These are phyloP conservation scores for Nebria brevicollis DNA, from an alignment of 2,888 invertebrate genomes.

Conservation along the genomic window DNA sequence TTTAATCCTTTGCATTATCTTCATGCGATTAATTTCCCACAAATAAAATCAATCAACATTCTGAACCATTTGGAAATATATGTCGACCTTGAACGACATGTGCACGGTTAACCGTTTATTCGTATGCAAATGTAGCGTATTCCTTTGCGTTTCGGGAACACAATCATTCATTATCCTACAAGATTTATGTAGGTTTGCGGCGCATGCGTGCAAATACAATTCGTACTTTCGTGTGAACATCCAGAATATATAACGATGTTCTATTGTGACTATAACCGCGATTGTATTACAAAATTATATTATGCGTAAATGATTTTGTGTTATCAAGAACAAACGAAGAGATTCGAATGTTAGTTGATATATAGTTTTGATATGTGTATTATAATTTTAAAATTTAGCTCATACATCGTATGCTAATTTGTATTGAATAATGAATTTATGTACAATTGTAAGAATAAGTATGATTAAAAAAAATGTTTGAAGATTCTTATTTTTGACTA, in stretches of 20 bases:
- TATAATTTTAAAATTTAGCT: too few relatives aligned
- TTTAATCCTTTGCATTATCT: neutral
- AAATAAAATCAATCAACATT: too few relatives aligned
- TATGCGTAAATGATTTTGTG: neutral
- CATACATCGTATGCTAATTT: too few relatives aligned
- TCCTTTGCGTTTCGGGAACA: neutral
- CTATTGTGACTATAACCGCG: neutral
- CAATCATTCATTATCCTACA: neutral
- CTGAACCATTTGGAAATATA: neutral
- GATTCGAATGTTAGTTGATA: neutral
- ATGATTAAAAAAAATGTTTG: too few relatives aligned
- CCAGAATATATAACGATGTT: neutral
- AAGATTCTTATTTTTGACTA: too few relatives aligned
- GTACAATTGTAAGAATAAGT: too few relatives aligned
- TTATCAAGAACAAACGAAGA: neutral
- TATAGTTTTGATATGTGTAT: neutral
- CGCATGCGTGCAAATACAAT: neutral
- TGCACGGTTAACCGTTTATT: neutral
- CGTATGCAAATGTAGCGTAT: neutral
- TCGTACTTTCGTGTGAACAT: neutral
- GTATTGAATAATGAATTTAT: too few relatives aligned
- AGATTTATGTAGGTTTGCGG: neutral
- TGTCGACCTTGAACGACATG: neutral
- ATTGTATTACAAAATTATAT: neutral
- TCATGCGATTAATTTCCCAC: neutral